phyloP scores from a whole-genome alignment of 2,797 vertebrate species.

The Cheirogaleus major region DNA sequence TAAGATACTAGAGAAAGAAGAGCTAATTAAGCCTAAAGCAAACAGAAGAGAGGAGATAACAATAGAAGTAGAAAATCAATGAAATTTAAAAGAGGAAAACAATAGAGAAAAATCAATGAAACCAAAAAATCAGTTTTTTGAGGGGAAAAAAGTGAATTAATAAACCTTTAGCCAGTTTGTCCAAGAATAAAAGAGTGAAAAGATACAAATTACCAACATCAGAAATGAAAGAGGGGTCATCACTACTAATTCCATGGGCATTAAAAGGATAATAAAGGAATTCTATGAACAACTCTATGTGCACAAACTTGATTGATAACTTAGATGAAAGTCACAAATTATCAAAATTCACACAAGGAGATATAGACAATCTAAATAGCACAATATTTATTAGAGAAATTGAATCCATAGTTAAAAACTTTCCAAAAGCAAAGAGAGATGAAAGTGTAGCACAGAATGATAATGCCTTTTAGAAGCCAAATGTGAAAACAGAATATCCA shows the following conservation, averaged over 20 bases:
- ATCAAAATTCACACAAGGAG: neutral
- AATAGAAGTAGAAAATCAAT: neutral
- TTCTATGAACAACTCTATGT: neutral
- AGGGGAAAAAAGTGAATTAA: neutral
- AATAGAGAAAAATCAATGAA: neutral
- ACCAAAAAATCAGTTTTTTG: neutral
- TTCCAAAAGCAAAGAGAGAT: neutral
- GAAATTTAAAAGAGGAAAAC: neutral
- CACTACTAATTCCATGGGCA: neutral
- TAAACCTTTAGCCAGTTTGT: neutral
- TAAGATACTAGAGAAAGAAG: neutral
- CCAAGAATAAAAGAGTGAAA: neutral
- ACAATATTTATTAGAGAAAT: neutral
- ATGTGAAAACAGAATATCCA: neutral
- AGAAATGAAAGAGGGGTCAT: neutral
- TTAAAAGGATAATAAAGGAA: neutral
- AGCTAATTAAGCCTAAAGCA: neutral
- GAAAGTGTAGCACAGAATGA: neutral
- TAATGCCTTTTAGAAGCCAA: neutral
- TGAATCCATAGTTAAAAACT: neutral
- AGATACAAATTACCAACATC: neutral
- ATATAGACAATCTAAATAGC: neutral
- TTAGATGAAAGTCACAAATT: neutral
- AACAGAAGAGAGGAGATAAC: neutral
- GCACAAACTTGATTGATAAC: neutral